Percentiles rank a stretch among this genome's conserved stretches.
Evolutionary conservation across 2,797 vertebrate species (phyloP).

Genomic region (Propithecus perrieri): DNA sequence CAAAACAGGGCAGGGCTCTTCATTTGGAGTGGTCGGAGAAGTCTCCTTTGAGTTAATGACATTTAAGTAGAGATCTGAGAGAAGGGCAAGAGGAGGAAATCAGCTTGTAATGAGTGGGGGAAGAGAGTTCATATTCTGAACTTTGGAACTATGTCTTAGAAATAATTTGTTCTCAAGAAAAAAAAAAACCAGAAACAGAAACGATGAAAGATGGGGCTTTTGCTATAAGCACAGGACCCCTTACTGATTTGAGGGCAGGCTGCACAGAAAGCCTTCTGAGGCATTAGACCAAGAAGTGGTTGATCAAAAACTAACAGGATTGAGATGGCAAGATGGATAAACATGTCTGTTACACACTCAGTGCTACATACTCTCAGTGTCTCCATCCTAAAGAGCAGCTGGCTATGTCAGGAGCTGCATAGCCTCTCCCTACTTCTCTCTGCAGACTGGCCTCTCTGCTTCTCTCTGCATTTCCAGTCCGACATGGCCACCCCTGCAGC

Average conservation of each 20-base stretch:
- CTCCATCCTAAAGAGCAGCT: background rate
- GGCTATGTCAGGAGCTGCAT: background rate
- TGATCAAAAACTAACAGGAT: background rate
- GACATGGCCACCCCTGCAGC: no score
- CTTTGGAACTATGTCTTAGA: background rate
- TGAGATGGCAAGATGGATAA: background rate
- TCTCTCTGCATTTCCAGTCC: background rate
- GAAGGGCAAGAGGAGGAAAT: background rate
- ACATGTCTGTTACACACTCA: background rate
- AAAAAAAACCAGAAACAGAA: background rate
- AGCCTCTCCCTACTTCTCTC: background rate
- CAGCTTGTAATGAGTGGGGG: background rate
- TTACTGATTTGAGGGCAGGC: background rate
- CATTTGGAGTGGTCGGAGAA: background rate
- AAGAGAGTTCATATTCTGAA: conserved; percentile 10
- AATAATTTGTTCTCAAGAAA: conserved; percentile 43
- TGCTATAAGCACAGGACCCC: background rate
- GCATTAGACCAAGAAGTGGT: background rate
- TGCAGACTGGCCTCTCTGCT: background rate
- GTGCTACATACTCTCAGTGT: background rate
- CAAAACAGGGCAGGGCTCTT: background rate
- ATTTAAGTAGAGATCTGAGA: background rate
- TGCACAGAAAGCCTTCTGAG: background rate
- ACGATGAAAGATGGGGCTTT: background rate
- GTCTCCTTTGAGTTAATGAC: background rate